Base-by-base conservation (phyloP, 2,888 invertebrate genomes). In the Megamerina dolium region DNA sequence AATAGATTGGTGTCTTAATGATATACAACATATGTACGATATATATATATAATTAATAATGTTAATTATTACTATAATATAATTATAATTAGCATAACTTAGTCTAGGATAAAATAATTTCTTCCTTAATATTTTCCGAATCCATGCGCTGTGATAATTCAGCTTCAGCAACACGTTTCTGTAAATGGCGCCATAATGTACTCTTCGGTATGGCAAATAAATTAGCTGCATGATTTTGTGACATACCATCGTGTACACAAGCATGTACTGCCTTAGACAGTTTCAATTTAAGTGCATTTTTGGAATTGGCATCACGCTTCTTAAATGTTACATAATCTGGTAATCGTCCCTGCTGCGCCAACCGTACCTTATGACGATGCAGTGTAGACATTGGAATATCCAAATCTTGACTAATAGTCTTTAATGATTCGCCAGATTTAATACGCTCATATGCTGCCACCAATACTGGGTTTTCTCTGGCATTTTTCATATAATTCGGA, bases 381-480 rank as follows among this genome's bases (percentile, higher is more conserved):
- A 72, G 47, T 4, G 71, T 72, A 1, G 71, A 71, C 63, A 72
- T 70, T n/a, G 71, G 71, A 49, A 72, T 72, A n/a, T 64, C 60
- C 10, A 70, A 51, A 31, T 68, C 66, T 39, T 65, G 64, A 29
- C 70, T 70, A 18, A 71, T 68, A 48, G 60, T 68, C 46, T 70
- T 72, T 2, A 72, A 45, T 0, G 70, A 68, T 41, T 72, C 68
- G 0, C 71, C 71, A 5, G 49, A 61, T 41, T 67, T 66, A 1
- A 72, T 46, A 10, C 68, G 63, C 32, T 67, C 66, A 33, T 66
- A 65, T 0, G 71, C 71, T 14, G 62, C 57, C 2, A 62, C 50
- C 16, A 70, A 57, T 1, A 66, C 51, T 1, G 70, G 69, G 41
- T 70, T 64, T 32, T 70, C 70, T 0, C 68, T 60, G 5, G 66